These are phyloP conservation scores for Tricholauxania praeusta DNA, from an alignment of 2,888 invertebrate species.

Conservation along the genomic window DNA sequence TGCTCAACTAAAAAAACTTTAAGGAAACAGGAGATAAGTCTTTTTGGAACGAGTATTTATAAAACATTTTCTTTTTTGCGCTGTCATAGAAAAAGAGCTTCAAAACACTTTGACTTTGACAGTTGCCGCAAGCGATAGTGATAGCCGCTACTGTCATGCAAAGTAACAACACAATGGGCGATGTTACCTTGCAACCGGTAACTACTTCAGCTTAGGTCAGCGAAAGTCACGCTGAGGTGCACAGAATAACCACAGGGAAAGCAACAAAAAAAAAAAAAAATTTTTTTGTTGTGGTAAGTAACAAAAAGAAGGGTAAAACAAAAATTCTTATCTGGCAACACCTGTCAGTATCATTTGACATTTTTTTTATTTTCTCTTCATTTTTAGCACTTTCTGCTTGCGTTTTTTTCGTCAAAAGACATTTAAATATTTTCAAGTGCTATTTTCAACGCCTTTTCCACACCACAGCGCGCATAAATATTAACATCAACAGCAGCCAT, in stretches of 20 bases:
- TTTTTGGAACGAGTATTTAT: too few species aligned
- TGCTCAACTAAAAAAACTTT: too few species aligned
- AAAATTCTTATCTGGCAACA: neutral
- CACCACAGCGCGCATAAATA: neutral
- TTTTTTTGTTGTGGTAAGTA: neutral
- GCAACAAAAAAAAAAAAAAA: neutral
- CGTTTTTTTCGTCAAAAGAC: neutral
- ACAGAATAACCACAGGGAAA: neutral
- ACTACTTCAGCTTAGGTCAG: too few species aligned
- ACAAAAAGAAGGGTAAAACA: neutral
- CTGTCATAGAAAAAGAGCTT: too few species aligned
- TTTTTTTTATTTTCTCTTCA: neutral
- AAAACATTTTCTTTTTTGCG: too few species aligned
- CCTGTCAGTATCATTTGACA: slow-evolving; percentile 1
- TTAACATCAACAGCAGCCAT: neutral
- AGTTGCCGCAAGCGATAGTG: too few species aligned
- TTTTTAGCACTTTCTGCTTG: neutral
- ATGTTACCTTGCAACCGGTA: too few species aligned
- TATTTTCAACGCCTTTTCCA: slow-evolving; percentile 6
- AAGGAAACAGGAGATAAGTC: too few species aligned
- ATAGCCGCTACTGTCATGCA: too few species aligned
- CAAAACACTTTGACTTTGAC: too few species aligned
- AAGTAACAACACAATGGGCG: too few species aligned
- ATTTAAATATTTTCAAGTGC: slow-evolving; percentile 12
- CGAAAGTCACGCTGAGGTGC: neutral